A percentile compares a stretch with the other conserved stretches of the same genome.
These are phyloP conservation scores for Drosophila vallismaia DNA, from an alignment of 2,888 invertebrate species.

Conservation along the genomic window DNA sequence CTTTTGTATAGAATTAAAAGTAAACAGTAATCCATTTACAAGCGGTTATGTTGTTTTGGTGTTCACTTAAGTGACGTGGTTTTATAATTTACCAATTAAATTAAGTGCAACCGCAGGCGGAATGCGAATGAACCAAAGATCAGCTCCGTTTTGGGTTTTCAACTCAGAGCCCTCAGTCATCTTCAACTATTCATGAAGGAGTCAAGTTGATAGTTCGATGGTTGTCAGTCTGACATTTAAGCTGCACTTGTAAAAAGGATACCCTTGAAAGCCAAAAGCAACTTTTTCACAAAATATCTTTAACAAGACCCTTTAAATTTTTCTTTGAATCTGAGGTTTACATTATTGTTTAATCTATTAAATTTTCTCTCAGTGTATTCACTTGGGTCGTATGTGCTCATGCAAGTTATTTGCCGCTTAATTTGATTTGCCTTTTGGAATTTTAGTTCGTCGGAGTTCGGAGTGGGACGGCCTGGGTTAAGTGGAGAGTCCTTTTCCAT, in stretches of 20 bases:
- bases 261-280: neutral
- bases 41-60: conserved; percentile 34
- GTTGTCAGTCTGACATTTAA: conserved; percentile 20
- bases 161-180: conserved; percentile 20
- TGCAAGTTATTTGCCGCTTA: conserved; percentile 79
- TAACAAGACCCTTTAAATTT: neutral
- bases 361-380: conserved; percentile 29
- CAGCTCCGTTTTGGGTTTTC: conserved; percentile 15
- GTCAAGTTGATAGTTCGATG: conserved; percentile 67
- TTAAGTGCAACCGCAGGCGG: conserved; percentile 84
- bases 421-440: conserved; percentile 74
- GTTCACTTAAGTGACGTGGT: conserved; percentile 73
- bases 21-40: conserved; percentile 81
- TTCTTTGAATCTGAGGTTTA: neutral
- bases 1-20: conserved; percentile 69
- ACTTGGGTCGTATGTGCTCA: conserved; percentile 65
- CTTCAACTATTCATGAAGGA: conserved; percentile 76
- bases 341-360: too few species aligned
- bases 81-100: conserved; percentile 83
- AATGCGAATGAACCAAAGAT: conserved; percentile 68
- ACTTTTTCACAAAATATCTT: neutral
- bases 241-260: conserved; percentile 2
- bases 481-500: conserved; percentile 25
- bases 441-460: conserved; percentile 52
- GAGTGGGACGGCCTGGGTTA: conserved; percentile 19